Conservation (phyloP, 2,797 vertebrate genomes). For the Paramormyrops hopkinsi region DNA sequence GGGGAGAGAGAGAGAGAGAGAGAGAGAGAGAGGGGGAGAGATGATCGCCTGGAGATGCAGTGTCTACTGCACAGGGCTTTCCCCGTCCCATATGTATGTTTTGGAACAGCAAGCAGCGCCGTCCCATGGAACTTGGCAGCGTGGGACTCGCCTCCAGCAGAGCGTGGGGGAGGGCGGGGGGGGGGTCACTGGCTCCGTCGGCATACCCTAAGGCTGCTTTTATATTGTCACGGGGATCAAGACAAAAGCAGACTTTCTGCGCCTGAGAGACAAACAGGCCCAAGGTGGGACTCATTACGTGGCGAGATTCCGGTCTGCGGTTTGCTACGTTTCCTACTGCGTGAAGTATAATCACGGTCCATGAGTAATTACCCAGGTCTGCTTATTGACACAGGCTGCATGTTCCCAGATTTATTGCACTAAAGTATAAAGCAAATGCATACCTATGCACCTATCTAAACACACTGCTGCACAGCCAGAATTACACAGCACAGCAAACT, state of each 20-base stretch:
- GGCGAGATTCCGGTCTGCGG: background rate
- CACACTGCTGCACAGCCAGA: background rate
- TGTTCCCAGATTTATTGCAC: background rate
- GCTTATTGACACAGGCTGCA: background rate
- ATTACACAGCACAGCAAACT: background rate
- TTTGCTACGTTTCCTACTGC: background rate
- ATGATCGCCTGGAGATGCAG: background rate
- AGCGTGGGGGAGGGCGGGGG: constrained; percentile 3
- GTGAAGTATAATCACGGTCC: background rate
- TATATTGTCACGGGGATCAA: constrained; percentile 49
- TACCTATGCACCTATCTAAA: background rate
- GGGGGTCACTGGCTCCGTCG: constrained; percentile 27
- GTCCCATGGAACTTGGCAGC: constrained; percentile 23
- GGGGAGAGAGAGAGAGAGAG: constrained; percentile 15
- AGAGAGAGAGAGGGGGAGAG: constrained; percentile 23
- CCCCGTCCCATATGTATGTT: constrained; percentile 38
- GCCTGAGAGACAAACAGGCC: constrained; percentile 42
- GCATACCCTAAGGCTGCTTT: constrained; percentile 45
- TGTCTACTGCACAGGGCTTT: constrained; percentile 5
- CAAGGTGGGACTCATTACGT: constrained; percentile 44
- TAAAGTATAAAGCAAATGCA: background rate
- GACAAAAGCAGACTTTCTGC: constrained; percentile 38
- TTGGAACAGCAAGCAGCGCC: constrained; percentile 31
- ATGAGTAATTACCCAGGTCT: background rate
- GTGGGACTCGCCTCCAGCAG: constrained; percentile 37